These are phyloP conservation scores for Zhuqinia jingwanae DNA, from an alignment of 2,888 invertebrate species.

Conservation along the genomic window DNA sequence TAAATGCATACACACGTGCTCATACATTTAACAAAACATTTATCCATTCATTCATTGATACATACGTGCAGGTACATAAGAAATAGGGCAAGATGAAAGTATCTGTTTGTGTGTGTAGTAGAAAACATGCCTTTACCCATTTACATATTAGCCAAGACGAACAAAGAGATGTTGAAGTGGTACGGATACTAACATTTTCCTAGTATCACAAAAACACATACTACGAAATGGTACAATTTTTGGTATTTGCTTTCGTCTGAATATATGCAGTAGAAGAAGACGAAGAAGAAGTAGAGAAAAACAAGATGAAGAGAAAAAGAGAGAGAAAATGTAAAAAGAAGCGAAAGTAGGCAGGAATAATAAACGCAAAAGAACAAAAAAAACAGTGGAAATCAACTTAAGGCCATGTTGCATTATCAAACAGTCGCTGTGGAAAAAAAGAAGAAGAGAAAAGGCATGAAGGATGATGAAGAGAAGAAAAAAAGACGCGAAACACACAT, in stretches of 20 bases:
- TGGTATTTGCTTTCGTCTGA: no score
- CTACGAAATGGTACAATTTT: no score
- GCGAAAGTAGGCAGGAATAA: constrained; percentile 6
- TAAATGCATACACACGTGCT: background rate
- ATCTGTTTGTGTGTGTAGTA: no score
- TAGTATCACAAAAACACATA: no score
- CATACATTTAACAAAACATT: constrained; percentile 38
- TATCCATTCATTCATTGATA: constrained; percentile 51
- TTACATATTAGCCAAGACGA: no score
- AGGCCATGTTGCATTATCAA: constrained; percentile 34
- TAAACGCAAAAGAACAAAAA: constrained; percentile 19
- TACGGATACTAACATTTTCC: no score
- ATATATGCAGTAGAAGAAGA: background rate
- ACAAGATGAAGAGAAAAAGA: background rate
- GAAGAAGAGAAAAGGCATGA: constrained; percentile 11
- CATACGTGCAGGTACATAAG: background rate
- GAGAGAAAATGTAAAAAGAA: constrained; percentile 5
- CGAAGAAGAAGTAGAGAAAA: background rate
- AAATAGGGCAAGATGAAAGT: background rate
- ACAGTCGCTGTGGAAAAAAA: background rate
- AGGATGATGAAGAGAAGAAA: constrained; percentile 15
- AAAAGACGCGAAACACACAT: constrained; percentile 13
- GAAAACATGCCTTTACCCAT: no score
- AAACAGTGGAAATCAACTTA: constrained; percentile 44
- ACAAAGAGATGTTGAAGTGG: no score